A percentile compares a stretch with the other conserved stretches of the same genome.
phyloP scores from a whole-genome alignment of 1,140 invertebrate species.

The Drosophila neocordata region DNA sequence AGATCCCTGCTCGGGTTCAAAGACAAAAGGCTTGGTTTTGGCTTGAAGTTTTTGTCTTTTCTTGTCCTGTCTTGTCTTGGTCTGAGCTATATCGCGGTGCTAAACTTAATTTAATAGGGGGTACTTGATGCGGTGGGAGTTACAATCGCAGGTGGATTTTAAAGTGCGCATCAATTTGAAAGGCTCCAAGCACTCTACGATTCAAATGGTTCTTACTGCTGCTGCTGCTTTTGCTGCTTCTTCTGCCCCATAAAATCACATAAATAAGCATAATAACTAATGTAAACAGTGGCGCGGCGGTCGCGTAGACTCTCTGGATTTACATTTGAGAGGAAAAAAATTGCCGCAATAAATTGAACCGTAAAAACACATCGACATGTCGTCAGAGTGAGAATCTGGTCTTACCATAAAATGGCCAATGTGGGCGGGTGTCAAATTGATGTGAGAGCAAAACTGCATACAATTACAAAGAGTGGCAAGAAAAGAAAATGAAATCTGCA shows the following conservation, averaged over 20 bases:
- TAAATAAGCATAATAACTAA: conserved; percentile 81
- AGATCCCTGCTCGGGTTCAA: conserved; percentile 20
- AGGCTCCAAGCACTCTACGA: conserved; percentile 50
- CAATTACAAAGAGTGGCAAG: conserved; percentile 73
- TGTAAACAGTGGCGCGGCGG: conserved; percentile 64
- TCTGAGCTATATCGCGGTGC: conserved; percentile 60
- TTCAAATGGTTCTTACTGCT: conserved; percentile 33
- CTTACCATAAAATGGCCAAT: neutral
- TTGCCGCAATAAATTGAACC: conserved; percentile 74
- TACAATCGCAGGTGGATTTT: conserved; percentile 38
- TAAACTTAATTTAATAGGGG: conserved; percentile 77
- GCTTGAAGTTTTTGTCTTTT: neutral
- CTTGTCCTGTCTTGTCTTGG: neutral
- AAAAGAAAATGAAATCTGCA: conserved; percentile 30
- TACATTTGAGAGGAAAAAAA: conserved; percentile 75
- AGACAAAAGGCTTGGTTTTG: conserved; percentile 66
- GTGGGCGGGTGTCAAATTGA: conserved; percentile 49
- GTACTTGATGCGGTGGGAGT: conserved; percentile 37
- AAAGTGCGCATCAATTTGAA: conserved; percentile 70
- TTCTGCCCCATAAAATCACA: conserved; percentile 43
- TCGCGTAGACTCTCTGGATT: conserved; percentile 67
- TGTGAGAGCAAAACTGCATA: conserved; percentile 72
- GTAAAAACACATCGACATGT: conserved; percentile 72
- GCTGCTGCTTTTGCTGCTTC: neutral
- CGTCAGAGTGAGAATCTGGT: neutral